Percentiles rank a stretch among this genome's conserved stretches.
These are phyloP conservation scores for Oceanodroma leucorhoa DNA, from an alignment of 2,797 vertebrate genomes.

Conservation along the genomic window DNA sequence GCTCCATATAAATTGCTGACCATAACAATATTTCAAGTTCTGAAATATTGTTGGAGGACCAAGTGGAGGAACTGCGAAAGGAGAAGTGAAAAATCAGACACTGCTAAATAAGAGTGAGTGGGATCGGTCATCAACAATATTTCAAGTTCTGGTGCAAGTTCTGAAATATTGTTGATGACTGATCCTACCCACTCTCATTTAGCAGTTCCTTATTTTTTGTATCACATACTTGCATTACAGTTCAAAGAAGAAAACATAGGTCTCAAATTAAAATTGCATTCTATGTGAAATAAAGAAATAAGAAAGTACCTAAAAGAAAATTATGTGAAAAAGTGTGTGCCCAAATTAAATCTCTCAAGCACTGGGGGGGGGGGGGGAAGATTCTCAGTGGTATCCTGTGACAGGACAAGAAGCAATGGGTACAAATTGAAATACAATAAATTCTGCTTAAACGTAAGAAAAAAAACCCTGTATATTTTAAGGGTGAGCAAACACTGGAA, in stretches of 20 bases:
- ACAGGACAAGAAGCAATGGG: background rate
- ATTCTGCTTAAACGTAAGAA: background rate
- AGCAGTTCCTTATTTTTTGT: background rate
- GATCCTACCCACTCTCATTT: background rate
- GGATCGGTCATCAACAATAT: background rate
- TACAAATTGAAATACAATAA: background rate
- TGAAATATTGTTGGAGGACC: background rate
- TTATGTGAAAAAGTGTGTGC: background rate
- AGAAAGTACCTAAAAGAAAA: background rate
- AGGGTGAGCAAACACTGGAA: background rate
- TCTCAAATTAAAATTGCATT: background rate
- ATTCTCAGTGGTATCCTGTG: background rate
- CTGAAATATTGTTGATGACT: background rate
- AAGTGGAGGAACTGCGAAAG: background rate
- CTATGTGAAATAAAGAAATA: background rate
- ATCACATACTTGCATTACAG: accelerated
- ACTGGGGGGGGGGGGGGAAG: background rate
- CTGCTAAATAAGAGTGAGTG: background rate
- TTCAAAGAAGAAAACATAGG: background rate
- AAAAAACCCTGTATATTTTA: background rate
- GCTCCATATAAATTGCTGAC: background rate
- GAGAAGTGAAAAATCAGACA: background rate
- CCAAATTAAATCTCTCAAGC: background rate
- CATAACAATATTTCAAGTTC: background rate
- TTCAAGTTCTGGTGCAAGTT: background rate